A percentile compares a stretch with the other conserved stretches of the same genome.
Conservation (phyloP, 2,797 vertebrate genomes). For the Sphenodon punctatus region DNA sequence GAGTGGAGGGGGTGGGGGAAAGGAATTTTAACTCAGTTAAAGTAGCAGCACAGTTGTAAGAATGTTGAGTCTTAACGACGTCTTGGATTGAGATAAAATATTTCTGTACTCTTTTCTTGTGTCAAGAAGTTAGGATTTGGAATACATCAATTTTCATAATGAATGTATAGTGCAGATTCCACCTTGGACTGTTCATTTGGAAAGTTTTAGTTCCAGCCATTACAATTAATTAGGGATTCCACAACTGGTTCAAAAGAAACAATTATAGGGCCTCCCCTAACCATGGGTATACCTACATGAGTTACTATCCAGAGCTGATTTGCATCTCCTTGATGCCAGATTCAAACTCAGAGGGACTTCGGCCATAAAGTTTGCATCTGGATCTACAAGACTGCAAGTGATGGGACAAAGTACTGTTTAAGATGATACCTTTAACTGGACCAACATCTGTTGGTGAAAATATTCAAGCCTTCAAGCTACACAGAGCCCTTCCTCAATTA, state of each 20-base stretch:
- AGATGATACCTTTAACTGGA: too few relatives aligned
- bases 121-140: slow-evolving; percentile 8
- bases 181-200: slow-evolving; percentile 41
- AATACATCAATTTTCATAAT: slow-evolving; percentile 9
- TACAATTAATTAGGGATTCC: slow-evolving; percentile 58
- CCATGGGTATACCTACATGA: background rate
- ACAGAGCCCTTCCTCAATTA: too few relatives aligned
- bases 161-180: slow-evolving; percentile 9
- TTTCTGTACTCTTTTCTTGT: slow-evolving; percentile 34
- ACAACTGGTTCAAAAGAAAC: slow-evolving; percentile 34
- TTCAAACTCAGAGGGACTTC: background rate
- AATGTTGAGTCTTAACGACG: slow-evolving; percentile 23
- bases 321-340: background rate
- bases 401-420: too few relatives aligned
- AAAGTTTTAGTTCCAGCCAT: slow-evolving; percentile 48
- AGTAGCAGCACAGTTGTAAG: background rate
- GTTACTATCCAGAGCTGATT: slow-evolving; percentile 24
- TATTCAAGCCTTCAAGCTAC: too few relatives aligned
- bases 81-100: slow-evolving; percentile 24
- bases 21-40: slow-evolving; percentile 42
- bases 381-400: too few relatives aligned
- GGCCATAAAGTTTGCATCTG: background rate
- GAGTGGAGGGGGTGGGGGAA: background rate
- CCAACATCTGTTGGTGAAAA: too few relatives aligned
- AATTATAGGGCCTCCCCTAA: background rate